phyloP scores from a whole-genome alignment of 2,113 vertebrate genomes.

The Azemiops feae region DNA sequence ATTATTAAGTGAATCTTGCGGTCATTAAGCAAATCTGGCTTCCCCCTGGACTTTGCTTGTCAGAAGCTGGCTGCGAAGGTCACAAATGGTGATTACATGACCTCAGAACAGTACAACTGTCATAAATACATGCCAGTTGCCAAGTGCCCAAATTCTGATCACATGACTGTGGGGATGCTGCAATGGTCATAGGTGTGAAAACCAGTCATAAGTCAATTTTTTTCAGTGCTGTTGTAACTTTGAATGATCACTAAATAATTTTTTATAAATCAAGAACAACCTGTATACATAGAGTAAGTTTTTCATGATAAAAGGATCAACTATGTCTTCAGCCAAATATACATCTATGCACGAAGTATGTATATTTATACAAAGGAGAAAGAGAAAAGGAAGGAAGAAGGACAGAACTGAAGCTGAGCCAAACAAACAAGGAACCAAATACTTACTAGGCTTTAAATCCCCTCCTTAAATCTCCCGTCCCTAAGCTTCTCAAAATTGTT shows the following conservation, averaged over 20 bases:
- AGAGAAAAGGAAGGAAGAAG: background rate
- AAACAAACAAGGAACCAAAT: background rate
- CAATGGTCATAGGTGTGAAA: background rate
- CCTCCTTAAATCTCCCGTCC: slow-evolving; percentile 29
- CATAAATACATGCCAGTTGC: background rate
- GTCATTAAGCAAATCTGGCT: background rate
- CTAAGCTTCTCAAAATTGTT: slow-evolving; percentile 54
- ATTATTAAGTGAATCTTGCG: no score
- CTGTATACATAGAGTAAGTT: background rate
- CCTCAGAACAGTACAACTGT: background rate
- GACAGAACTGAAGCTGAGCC: background rate
- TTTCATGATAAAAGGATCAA: background rate
- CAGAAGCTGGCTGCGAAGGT: background rate
- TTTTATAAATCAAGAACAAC: background rate
- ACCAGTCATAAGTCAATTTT: background rate
- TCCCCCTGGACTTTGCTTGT: background rate
- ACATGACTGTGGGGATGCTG: background rate
- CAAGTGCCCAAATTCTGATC: background rate
- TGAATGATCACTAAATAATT: background rate
- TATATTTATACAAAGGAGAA: background rate
- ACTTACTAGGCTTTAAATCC: background rate
- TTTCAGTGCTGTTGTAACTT: background rate
- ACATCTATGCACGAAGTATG: background rate
- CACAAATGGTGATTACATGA: background rate
- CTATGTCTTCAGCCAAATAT: background rate